These are phyloP conservation scores for Bos javanicus DNA, from an alignment of 2,113 vertebrate species.

Conservation along the genomic window DNA sequence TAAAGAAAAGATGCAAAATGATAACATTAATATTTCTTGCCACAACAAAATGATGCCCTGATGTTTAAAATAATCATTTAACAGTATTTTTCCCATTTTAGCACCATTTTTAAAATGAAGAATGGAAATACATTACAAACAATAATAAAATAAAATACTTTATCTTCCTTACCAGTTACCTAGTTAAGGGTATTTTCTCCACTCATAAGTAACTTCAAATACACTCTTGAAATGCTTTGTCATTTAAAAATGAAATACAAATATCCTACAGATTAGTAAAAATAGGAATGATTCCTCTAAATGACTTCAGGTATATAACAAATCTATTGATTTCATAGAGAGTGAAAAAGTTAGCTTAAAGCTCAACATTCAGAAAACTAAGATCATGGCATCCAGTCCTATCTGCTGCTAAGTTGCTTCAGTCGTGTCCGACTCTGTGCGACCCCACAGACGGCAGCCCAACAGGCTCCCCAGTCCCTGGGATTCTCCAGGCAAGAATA, in stretches of 20 bases:
- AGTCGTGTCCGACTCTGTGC: no score
- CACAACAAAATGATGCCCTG: neutral
- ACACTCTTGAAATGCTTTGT: neutral
- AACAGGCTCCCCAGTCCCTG: no score
- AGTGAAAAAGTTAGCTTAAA: neutral
- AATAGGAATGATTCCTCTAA: neutral
- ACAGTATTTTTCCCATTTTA: neutral
- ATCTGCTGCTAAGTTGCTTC: neutral
- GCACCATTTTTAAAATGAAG: neutral
- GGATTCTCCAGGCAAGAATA: no score
- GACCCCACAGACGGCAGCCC: no score
- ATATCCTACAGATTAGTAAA: neutral
- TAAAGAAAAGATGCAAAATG: slow-evolving; percentile 57
- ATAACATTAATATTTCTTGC: slow-evolving; percentile 11
- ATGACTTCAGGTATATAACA: neutral
- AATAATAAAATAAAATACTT: neutral
- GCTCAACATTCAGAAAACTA: neutral
- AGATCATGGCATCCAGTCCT: neutral
- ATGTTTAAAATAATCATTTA: slow-evolving; percentile 14
- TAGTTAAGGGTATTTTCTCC: neutral
- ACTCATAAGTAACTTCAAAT: neutral
- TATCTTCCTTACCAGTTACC: neutral
- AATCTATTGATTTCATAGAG: neutral
- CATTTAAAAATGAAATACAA: neutral
- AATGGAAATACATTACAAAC: neutral